phyloP scores from a whole-genome alignment of 2,113 vertebrate species.

The Pyxicephalus adspersus region DNA sequence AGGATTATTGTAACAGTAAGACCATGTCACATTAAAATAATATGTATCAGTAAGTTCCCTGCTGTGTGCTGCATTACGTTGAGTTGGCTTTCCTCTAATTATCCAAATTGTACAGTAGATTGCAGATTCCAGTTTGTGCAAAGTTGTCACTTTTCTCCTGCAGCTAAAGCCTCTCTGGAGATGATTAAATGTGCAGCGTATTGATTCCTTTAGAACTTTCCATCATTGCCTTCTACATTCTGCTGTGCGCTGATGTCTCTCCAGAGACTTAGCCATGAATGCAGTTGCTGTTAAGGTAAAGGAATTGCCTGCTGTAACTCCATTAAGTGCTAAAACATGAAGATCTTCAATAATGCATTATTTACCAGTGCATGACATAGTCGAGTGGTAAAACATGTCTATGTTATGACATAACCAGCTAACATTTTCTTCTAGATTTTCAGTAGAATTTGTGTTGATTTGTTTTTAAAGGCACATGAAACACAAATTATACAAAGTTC shows the following conservation, averaged over 20 bases:
- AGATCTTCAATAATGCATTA: neutral
- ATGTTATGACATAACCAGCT: neutral
- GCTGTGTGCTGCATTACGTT: neutral
- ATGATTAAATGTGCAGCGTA: slow-evolving; percentile 24
- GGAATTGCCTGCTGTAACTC: slow-evolving; percentile 1
- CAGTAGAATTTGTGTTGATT: neutral
- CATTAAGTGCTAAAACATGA: slow-evolving; percentile 27
- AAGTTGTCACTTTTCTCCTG: neutral
- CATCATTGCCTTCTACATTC: slow-evolving; percentile 32
- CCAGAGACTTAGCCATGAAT: slow-evolving; percentile 11
- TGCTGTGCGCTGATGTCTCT: slow-evolving; percentile 15
- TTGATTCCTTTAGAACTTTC: slow-evolving; percentile 28
- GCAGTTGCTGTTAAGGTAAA: slow-evolving; percentile 29
- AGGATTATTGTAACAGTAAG: no score
- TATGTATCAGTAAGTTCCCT: neutral
- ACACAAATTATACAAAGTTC: no score
- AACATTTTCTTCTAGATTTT: neutral
- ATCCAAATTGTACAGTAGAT: slow-evolving; percentile 21
- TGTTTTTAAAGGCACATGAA: neutral
- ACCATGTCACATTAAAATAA: slow-evolving; percentile 1
- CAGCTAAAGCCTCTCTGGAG: slow-evolving; percentile 12
- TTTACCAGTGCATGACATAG: neutral
- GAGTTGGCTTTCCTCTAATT: slow-evolving; percentile 1
- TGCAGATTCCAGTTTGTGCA: neutral
- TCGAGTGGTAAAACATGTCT: neutral